phyloP scores from a whole-genome alignment of 2,888 invertebrate species.

The Lordiphosa andalusiaca region DNA sequence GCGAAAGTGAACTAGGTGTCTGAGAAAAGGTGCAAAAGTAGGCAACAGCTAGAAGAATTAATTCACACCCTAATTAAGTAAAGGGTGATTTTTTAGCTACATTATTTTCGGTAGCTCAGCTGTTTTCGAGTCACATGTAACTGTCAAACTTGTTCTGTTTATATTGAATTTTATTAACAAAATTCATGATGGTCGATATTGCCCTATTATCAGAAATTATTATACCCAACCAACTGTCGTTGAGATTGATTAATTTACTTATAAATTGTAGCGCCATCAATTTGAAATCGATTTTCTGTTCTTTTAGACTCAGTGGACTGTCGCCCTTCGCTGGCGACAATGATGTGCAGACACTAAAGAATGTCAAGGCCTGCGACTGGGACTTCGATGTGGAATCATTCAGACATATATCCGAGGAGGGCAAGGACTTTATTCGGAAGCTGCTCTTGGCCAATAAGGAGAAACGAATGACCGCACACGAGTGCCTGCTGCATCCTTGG shows the following conservation, averaged over 20 bases:
- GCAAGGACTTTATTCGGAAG: slow-evolving; percentile 97
- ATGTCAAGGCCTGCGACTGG: slow-evolving; percentile 99
- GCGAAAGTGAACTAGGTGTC: no score
- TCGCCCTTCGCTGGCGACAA: slow-evolving; percentile 99
- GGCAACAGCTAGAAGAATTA: no score
- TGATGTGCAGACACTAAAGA: slow-evolving; percentile 98
- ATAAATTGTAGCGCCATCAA: no score
- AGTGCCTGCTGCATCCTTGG: slow-evolving; percentile 97
- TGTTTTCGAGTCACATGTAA: no score
- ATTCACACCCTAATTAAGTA: no score
- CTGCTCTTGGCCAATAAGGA: slow-evolving; percentile 96
- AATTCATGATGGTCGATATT: not conserved
- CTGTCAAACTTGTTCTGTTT: no score
- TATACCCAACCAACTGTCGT: not conserved
- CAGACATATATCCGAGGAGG: slow-evolving; percentile 95
- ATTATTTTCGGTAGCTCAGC: no score
- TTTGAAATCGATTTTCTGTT: no score
- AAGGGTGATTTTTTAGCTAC: no score
- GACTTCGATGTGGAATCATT: slow-evolving; percentile 99
- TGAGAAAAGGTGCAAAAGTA: no score
- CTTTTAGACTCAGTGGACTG: slow-evolving; percentile 91
- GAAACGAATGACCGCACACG: slow-evolving; percentile 99
- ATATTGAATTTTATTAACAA: no score
- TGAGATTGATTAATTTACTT: no score
- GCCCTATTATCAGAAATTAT: not conserved